Base-by-base conservation (phyloP, 2,113 vertebrate genomes). In the Platanista minor region DNA sequence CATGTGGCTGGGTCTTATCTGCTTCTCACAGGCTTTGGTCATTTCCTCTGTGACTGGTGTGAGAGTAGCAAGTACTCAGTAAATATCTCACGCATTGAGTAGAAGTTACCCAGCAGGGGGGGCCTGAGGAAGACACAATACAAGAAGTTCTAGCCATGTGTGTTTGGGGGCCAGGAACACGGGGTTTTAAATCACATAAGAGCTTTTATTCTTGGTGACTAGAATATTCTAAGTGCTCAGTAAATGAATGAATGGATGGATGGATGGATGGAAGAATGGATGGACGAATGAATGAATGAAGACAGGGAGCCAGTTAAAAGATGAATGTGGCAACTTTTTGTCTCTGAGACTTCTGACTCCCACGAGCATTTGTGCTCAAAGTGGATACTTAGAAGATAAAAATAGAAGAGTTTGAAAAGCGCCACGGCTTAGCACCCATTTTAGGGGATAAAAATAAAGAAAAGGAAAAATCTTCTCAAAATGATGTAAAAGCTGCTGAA, bases 391-490 rank as follows among this genome's bases (percentile, higher is more conserved):
- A n/a, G 29, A 67, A 90, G 89, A 49, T n/a, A 80, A 71, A 67
- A 67, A 20, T 31, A 61, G 49, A 67, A 52, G 33, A 23, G 11
- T 61, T 52, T 87, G 67, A 59, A 39, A 87, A 95, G 29, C 20
- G 18, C 27, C 27, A 46, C 2, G 39, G 39, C 62, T 41, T 0
- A 17, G 25, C 21, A 66, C 17, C 54, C 54, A 82, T 54, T 93
- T 91, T 72, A 74, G 59, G 61, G 81, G 75, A 46, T 33, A 54
- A 89, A 74, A 88, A 52, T 29, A 49, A 12, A 62, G 21, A 85
- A 62, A 57, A 88, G 86, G 39, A 81, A 89, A 46, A 72, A 66
- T 31, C 74, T 96, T 94, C 94, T 95, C 92, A 94, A 92, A 98
- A 93, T 61, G 41, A 57, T 49, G 29, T 6, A 20, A 61, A 20